A percentile compares a stretch with the other conserved stretches of the same genome.
Conservation (phyloP, 2,113 vertebrate genomes). For the Ceyx margarethae region DNA sequence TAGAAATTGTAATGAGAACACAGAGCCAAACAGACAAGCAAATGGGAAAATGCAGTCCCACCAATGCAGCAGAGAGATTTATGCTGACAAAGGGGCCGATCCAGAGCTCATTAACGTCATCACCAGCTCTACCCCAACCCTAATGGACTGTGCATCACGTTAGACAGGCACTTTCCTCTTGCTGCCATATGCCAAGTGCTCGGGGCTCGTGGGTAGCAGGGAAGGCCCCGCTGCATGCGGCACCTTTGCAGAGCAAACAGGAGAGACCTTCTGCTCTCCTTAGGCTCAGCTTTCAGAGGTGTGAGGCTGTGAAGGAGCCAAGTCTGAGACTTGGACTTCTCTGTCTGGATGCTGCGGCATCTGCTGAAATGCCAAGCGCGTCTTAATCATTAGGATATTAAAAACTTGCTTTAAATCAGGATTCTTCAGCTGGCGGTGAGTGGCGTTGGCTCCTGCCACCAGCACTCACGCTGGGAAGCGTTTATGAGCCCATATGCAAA, state of each 20-base stretch:
- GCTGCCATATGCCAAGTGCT: background rate
- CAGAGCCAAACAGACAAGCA: constrained; percentile 15
- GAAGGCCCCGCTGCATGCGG: background rate
- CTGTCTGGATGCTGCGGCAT: background rate
- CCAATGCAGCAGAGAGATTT: background rate
- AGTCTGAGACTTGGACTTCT: background rate
- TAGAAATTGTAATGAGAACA: constrained; percentile 1
- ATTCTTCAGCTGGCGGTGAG: constrained; percentile 7
- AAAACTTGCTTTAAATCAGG: constrained; percentile 1
- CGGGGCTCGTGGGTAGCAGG: fast-evolving
- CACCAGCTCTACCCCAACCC: constrained; percentile 6
- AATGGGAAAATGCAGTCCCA: background rate
- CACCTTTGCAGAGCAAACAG: background rate
- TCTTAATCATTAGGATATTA: background rate
- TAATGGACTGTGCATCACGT: background rate
- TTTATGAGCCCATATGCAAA: background rate
- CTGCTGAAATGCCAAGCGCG: background rate
- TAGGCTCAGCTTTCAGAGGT: background rate
- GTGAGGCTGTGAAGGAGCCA: background rate
- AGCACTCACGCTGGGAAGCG: background rate
- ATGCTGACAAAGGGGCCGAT: constrained; percentile 9
- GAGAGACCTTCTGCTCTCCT: background rate
- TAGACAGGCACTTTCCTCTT: background rate
- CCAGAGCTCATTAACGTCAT: background rate
- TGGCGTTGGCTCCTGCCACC: background rate